Evolutionary conservation across 2,113 vertebrate species (phyloP).

Genomic region (Manacus vitellinus): DNA sequence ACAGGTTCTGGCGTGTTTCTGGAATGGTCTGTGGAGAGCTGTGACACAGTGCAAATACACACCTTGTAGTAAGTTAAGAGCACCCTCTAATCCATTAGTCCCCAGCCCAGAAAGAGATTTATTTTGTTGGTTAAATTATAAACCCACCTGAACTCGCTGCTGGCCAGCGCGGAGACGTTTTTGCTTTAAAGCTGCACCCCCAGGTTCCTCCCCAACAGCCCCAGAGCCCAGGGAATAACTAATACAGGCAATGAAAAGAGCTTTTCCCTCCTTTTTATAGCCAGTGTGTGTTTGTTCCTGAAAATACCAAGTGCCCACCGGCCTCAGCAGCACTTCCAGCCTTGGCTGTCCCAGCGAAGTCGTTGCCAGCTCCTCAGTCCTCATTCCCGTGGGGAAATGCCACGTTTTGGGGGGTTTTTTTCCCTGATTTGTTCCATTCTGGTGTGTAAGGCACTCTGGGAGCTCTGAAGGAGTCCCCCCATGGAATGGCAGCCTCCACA

Average conservation of each 20-base stretch:
- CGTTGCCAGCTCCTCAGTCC: not conserved
- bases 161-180: not conserved
- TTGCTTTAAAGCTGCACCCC: not conserved
- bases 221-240: not conserved
- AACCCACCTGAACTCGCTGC: not conserved
- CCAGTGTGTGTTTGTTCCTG: not conserved
- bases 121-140: constrained; percentile 16
- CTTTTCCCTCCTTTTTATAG: not conserved
- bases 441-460: not conserved
- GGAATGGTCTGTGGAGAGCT: not conserved
- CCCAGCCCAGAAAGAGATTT: not conserved
- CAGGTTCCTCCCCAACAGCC: not conserved
- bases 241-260: not conserved
- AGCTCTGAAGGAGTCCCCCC: not conserved
- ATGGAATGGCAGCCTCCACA: not conserved
- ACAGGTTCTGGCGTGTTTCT: not conserved
- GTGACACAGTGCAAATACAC: not conserved
- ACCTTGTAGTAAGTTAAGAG: not conserved
- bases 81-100: not conserved
- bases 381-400: not conserved
- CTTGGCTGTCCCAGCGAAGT: not conserved
- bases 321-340: not conserved
- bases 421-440: not conserved
- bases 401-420: not conserved
- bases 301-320: not conserved